A percentile compares a stretch with the other conserved stretches of the same genome.
phyloP scores from a whole-genome alignment of 1,140 invertebrate genomes.

The Nomia melanderi region DNA sequence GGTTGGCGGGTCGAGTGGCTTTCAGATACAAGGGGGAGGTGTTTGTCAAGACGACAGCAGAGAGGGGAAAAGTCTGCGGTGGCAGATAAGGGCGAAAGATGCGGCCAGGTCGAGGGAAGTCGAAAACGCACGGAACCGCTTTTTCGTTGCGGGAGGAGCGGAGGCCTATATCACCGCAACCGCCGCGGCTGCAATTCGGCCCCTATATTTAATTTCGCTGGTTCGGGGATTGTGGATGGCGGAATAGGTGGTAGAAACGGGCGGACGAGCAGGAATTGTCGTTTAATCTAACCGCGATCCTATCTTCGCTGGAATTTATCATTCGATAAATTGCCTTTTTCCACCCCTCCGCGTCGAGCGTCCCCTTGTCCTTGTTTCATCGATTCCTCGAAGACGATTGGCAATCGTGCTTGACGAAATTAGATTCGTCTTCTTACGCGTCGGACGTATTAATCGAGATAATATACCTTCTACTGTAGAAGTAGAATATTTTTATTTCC shows the following conservation, averaged over 20 bases:
- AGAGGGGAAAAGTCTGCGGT: slow-evolving; percentile 73
- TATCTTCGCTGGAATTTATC: slow-evolving; percentile 80
- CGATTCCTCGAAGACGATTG: slow-evolving; percentile 33
- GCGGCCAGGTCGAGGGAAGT: slow-evolving; percentile 39
- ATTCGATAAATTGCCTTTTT: slow-evolving; percentile 79
- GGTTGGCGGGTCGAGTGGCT: slow-evolving; percentile 66
- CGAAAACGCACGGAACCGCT: slow-evolving; percentile 39
- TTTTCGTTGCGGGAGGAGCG: slow-evolving; percentile 23
- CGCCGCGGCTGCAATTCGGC: slow-evolving; percentile 76
- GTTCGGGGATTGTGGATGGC: slow-evolving; percentile 61
- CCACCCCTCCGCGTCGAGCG: neutral
- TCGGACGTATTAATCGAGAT: too few species aligned
- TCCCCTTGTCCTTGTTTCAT: slow-evolving; percentile 17
- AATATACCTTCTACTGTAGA: too few species aligned
- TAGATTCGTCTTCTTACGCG: neutral
- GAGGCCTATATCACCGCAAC: slow-evolving; percentile 65
- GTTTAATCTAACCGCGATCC: slow-evolving; percentile 81
- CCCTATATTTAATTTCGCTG: slow-evolving; percentile 80
- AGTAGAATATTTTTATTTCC: too few species aligned
- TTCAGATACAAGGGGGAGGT: slow-evolving; percentile 71
- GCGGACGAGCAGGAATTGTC: slow-evolving; percentile 72
- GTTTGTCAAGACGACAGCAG: slow-evolving; percentile 70
- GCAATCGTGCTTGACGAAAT: neutral
- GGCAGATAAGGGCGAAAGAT: slow-evolving; percentile 73
- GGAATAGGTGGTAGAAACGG: slow-evolving; percentile 56